These are phyloP conservation scores for Meandrina meandrites DNA, from an alignment of 92 coral and sea anemone genomes.

Conservation along the genomic window DNA sequence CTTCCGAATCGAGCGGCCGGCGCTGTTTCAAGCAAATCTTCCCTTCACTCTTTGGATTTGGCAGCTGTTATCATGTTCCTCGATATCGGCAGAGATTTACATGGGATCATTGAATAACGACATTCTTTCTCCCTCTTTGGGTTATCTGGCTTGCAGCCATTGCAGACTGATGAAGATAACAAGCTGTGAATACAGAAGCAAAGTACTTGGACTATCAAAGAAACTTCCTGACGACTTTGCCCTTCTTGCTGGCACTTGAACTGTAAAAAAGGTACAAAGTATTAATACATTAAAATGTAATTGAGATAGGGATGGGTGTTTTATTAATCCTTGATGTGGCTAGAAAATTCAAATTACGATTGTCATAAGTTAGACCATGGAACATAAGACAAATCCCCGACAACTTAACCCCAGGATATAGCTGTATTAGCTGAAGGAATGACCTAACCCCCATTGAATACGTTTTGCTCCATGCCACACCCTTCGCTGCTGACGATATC, in stretches of 20 bases:
- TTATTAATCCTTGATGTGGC: too few species aligned
- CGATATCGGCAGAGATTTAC: not conserved
- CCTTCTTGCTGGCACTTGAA: not conserved
- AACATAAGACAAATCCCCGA: too few species aligned
- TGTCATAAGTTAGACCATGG: too few species aligned
- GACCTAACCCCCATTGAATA: too few species aligned
- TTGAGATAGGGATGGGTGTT: not conserved
- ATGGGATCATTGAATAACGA: not conserved
- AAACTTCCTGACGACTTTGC: constrained; percentile 19
- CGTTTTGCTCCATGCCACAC: not conserved
- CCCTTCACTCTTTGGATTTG: not conserved
- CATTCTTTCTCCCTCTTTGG: not conserved
- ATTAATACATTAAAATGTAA: too few species aligned
- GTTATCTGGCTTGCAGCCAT: constrained; percentile 34
- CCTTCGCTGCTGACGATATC: not conserved
- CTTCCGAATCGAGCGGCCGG: not conserved
- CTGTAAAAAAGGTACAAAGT: not conserved
- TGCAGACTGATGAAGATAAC: not conserved
- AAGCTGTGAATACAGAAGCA: not conserved
- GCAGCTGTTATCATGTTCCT: not conserved
- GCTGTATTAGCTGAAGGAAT: too few species aligned
- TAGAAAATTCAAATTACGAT: too few species aligned
- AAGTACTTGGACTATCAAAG: not conserved
- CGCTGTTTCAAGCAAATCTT: not conserved
- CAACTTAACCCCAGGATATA: too few species aligned